Base-by-base conservation (phyloP, 2,888 invertebrate genomes). In the Drosophila barbarae region DNA sequence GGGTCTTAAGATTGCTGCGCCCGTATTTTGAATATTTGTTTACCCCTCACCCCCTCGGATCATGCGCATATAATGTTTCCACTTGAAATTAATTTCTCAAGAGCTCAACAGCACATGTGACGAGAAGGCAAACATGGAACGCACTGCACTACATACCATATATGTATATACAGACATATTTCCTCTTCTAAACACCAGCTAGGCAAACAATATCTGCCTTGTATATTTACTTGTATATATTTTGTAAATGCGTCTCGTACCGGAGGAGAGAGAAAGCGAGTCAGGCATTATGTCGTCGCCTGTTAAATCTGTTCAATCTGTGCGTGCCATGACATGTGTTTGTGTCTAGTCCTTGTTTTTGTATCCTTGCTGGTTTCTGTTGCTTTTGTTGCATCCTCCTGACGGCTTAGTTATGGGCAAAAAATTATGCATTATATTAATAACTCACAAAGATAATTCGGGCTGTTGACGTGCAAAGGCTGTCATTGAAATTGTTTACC, bases 21-120 rank as follows among this genome's bases (percentile, higher is more conserved):
- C 59, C 63, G 51, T 63, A 63, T 59, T 63, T 63, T 60, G 59
- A 66, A 65, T 57, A 66, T 65, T 66, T 63, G 63, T 63, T 57
- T 51, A 49, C 38, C 32, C 21, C 39, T n/a, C 46, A 35, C 35
- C 39, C 35, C 32, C 38, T 7, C 41, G 15, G 74, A 53, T n/a
- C 69, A 69, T 64, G 67, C 73, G 39, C 36, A 63, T 63, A 74
- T 85, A 85, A 85, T 85, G 76, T 82, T 82, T 81, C 82, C 71
- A 85, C 81, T 85, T 78, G 82, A 82, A 82, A 82, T 82, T 82
- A 82, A 82, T 82, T 82, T 82, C 81, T 85, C 85, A 85, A 82
- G 84, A 84, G 84, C 85, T 82, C 84, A 85, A 78, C 60, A 81
- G 82, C 85, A 82, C 85, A 82, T 82, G 81, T 84, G 85, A 70